Evolutionary conservation across 2,888 invertebrate genomes (phyloP), one percentile per base, ranked within the genome.

Genomic region (Sphaeridia pumilis): DNA sequence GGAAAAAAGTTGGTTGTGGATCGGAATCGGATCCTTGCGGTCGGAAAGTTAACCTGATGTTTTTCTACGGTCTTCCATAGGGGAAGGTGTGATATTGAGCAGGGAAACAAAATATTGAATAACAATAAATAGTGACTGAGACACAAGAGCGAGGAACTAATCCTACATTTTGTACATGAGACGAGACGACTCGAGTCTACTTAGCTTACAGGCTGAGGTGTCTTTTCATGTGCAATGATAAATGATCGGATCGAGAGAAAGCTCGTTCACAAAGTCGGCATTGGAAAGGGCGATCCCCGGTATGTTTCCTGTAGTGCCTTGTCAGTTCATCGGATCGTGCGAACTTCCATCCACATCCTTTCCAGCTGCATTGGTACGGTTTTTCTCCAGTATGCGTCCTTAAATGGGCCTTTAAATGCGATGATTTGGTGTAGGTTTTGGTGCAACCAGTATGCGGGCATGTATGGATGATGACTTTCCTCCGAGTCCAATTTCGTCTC

Each of bases 191-290:
- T n/a, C n/a, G n/a, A n/a, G n/a, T n/a, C n/a, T n/a, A n/a, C n/a
- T n/a, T n/a, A n/a, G n/a, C n/a, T 46, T 34, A 46, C 20, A 46
- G 34, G 28, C 34, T 46, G 47, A 70, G 67, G 67, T 80, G 80
- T 53, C 79, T 69, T 67, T 80, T 80, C 78, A 79, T 78, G 68
- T 81, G 81, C 46, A 81, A 72, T 2, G 78, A 76, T 54, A 81
- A 71, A 65, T 81, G 81, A 66, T 81, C 81, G 36, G 78, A 78
- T 26, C 81, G 70, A 31, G 79, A 76, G 70, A 81, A 81, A n/a
- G 78, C 77, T 4, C 80, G 70, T 59, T 78, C 78, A 67, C 81
- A 81, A 38, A 78, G 69, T 41, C 75, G 72, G 66, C 81, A 81
- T 66, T 77, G 77, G 70, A 81, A 81, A 4, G 81, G 80, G 46